These are phyloP conservation scores for Prolemur simus DNA, from an alignment of 2,113 vertebrate genomes.

Conservation along the genomic window DNA sequence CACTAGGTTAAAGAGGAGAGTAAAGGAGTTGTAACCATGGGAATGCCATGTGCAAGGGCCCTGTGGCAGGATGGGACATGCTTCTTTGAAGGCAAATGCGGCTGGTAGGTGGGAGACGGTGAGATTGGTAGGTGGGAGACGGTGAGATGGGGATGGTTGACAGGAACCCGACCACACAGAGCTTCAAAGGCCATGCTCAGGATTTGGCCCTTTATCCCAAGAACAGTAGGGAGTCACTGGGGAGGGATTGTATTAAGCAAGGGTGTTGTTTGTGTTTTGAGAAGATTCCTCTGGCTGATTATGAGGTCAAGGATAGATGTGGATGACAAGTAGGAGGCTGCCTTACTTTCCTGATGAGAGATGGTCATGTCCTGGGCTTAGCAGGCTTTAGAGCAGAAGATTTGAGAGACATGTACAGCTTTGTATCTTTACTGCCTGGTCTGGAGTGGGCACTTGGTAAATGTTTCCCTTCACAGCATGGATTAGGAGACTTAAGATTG, in stretches of 20 bases:
- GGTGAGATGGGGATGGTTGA: not conserved
- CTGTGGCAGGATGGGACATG: not conserved
- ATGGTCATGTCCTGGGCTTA: not conserved
- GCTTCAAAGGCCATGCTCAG: not conserved
- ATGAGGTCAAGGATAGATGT: not conserved
- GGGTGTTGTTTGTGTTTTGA: not conserved
- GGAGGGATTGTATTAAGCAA: not conserved
- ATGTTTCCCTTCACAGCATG: not conserved
- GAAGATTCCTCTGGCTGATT: not conserved
- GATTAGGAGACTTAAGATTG: not conserved
- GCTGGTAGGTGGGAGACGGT: not conserved
- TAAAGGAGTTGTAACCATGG: not conserved
- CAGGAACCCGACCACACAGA: not conserved
- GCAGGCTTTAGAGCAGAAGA: not conserved
- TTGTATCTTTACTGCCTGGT: not conserved
- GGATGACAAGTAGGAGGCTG: not conserved
- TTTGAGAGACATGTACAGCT: not conserved
- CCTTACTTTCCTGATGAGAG: not conserved
- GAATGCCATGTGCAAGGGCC: not conserved
- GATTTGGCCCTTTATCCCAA: not conserved
- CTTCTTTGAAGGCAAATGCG: not conserved
- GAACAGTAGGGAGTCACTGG: not conserved
- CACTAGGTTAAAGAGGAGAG: not conserved
- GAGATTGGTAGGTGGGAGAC: not conserved
- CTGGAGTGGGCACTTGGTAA: not conserved